Percentiles rank a stretch among this genome's conserved stretches.
These are phyloP conservation scores for Margarornis squamiger DNA, from an alignment of 2,797 vertebrate genomes.

Conservation along the genomic window DNA sequence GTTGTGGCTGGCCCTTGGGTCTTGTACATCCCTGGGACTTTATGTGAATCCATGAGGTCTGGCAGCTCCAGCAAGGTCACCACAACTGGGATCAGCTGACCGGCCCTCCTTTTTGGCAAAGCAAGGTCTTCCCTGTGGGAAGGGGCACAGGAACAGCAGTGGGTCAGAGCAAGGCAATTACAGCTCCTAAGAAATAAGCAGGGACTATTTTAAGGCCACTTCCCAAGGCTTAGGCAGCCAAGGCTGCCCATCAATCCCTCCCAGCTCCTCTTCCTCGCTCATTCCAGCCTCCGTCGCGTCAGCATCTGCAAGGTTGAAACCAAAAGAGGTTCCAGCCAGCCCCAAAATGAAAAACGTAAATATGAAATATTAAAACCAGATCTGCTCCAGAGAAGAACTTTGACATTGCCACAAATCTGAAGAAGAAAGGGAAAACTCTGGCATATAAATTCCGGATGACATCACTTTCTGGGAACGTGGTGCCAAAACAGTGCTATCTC, in stretches of 20 bases:
- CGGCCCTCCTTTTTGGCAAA: background rate
- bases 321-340: background rate
- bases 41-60: background rate
- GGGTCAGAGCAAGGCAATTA: fast-evolving
- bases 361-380: constrained; percentile 58
- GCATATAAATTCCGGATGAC: constrained; percentile 3
- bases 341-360: constrained; percentile 19
- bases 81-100: background rate
- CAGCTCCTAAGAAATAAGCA: background rate
- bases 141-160: fast-evolving
- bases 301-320: background rate
- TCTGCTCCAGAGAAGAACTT: constrained; percentile 16
- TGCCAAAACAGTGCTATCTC: constrained; percentile 35
- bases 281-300: background rate
- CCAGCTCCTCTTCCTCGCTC: background rate
- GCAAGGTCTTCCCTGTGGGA: background rate
- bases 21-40: background rate
- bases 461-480: background rate
- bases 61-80: background rate
- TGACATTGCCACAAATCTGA: constrained; percentile 23
- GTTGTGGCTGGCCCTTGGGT: background rate
- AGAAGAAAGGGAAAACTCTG: constrained; percentile 58
- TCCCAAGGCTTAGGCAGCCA: background rate
- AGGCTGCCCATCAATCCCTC: background rate
- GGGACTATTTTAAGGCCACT: background rate